Base-by-base conservation (phyloP, 2,113 vertebrate species). In the Solea senegalensis region DNA sequence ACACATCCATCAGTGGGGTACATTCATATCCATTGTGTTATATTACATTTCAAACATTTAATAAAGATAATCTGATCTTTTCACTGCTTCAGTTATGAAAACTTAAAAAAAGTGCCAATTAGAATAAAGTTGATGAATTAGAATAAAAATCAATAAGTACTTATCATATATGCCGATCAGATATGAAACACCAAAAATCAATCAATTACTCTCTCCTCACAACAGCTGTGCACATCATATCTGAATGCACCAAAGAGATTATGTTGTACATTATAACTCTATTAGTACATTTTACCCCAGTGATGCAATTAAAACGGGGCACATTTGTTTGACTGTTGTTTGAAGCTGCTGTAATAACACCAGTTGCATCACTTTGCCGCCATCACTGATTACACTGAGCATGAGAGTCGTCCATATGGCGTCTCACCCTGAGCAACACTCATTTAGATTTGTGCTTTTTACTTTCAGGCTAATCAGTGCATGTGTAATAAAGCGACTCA, bases 401-500 rank as follows among this genome's bases (percentile, higher is more conserved):
- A 8, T 49, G 26, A 4, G 12, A 15, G 4, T 55, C 2, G 7
- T 28, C 16, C 34, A 14, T 40, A n/a, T 61, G 45, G n/a, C 27
- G 4, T 65, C 53, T 62, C 11, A 46, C 67, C 48, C 9, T 28
- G 9, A 15, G 34, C 16, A 50, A 13, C 51, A 26, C 11, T 52
- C 0, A 65, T 66, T 65, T 68, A 44, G 9, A 59, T 16, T 9
- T 49, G 13, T 5, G 14, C 13, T 53, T 48, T n/a, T 40, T 72
- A 55, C 14, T 53, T n/a, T 55, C 21, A 14, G 3, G 57, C 40
- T 10, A 8, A 65, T 46, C 61, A 41, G 44, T 81, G 67, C 26
- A 9, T 65, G 57, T 74, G 10, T 58, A 73, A 69, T 68, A 48
- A 72, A 72, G 62, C 62, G 72, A 59, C 45, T 74, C 40, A 44